phyloP scores from a whole-genome alignment of 1,140 invertebrate species.

The Ceratitis capitata region DNA sequence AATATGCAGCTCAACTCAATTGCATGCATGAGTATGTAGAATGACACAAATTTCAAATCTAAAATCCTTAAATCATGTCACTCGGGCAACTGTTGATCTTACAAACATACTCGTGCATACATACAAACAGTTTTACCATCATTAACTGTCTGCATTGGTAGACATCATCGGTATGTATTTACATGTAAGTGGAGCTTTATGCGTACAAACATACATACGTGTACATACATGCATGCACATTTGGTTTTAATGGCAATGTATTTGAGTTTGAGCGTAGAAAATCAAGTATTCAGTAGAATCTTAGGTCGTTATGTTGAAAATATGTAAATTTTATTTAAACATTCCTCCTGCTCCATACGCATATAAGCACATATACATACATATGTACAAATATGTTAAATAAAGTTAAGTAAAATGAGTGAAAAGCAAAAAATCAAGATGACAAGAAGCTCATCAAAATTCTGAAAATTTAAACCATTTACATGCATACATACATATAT shows the following conservation, averaged over 20 bases:
- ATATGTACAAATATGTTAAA: background rate
- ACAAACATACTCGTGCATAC: background rate
- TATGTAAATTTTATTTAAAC: background rate
- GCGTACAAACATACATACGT: background rate
- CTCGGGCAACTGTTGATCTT: conserved; percentile 8
- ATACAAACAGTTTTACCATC: background rate
- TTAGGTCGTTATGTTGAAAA: background rate
- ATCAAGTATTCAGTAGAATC: background rate
- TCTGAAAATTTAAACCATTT: background rate
- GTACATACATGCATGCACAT: background rate
- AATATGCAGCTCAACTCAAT: background rate
- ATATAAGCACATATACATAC: background rate
- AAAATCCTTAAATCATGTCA: conserved; percentile 16
- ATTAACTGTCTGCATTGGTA: background rate
- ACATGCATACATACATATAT: background rate
- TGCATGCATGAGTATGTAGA: background rate
- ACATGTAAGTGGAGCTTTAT: too few relatives aligned
- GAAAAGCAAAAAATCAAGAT: background rate
- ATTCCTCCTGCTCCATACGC: background rate
- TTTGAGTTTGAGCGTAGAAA: background rate
- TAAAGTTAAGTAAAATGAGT: background rate
- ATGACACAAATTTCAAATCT: background rate
- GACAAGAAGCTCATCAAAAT: background rate
- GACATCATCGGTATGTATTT: background rate
- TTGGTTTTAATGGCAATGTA: background rate